Evolutionary conservation across 2,888 invertebrate genomes (phyloP), one percentile per base, ranked within the genome.

Genomic region (Temnothorax unifasciatus): DNA sequence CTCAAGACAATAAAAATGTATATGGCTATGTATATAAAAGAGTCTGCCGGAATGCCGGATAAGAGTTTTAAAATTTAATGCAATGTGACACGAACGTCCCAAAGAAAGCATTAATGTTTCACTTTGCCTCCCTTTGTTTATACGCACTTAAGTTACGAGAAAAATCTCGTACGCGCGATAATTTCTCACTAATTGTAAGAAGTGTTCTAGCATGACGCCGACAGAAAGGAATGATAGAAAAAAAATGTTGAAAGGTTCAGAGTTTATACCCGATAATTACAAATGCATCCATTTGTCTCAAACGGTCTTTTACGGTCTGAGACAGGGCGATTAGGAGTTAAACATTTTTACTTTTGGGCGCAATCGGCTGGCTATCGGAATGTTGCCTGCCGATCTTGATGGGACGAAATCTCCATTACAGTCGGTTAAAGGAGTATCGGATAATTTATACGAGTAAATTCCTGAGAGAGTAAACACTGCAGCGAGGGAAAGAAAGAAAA

Each of bases 221-320:
- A 81, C 25, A n/a, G 3, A 34, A 59, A 71, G 8, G 13, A 69
- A 47, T 8, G n/a, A 69, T 63, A 50, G 25, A 13, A 41, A n/a
- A 76, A 52, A 52, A 76, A 41, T 4, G 15, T 76, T 34, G n/a
- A 73, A 47, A 25, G 13, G 21, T 71, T 69, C 34, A 11, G n/a
- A 44, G 11, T 15, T 18, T 73, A 47, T 47, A 44, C 4, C n/a
- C 41, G 54, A 77, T 77, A 57, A 41, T 79, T 59, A 44, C 18
- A 29, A 59, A 47, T 57, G 13, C 13, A 8, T 34, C 50, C 57
- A 47, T 77, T 68, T 77, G 25, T 59, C 29, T 73, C 25, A 11
- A 3, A 8, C 15, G 3, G 47, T 13, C n/a, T 73, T 59, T 81
- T 81, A 59, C 34, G 29, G 29, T 29, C 47, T 59, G 59, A 81